A percentile compares a stretch with the other conserved stretches of the same genome.
These are phyloP conservation scores for Tuta absoluta DNA, from an alignment of 2,888 invertebrate genomes.

Conservation along the genomic window DNA sequence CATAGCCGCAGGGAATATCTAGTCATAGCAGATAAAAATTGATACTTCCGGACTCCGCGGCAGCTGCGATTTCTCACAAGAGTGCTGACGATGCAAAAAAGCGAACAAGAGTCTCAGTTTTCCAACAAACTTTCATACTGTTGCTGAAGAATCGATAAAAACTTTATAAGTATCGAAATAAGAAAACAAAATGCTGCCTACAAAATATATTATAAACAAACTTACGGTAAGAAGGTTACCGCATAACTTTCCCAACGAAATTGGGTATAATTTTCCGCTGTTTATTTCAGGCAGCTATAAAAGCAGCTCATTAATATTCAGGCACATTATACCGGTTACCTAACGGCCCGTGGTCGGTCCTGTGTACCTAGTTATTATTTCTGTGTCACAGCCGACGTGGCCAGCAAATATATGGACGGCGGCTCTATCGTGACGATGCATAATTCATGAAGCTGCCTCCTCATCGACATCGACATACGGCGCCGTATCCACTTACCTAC, in stretches of 20 bases:
- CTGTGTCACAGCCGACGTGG: conserved; percentile 48
- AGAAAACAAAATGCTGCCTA: too few relatives aligned
- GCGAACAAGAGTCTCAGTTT: conserved; percentile 13
- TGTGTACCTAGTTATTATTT: conserved; percentile 50
- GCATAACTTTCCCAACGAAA: not conserved
- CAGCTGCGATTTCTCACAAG: conserved; percentile 46
- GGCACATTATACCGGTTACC: conserved; percentile 19
- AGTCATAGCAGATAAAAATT: conserved; percentile 60
- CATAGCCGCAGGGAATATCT: too few relatives aligned
- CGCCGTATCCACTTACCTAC: conserved; percentile 8
- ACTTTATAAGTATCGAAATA: not conserved
- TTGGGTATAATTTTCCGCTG: not conserved
- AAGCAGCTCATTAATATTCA: conserved; percentile 5
- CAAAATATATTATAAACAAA: too few relatives aligned
- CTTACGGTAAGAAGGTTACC: too few relatives aligned
- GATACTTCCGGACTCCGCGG: conserved; percentile 39
- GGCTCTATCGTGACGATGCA: conserved; percentile 53
- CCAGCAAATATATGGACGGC: conserved; percentile 62
- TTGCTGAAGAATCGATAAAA: not conserved
- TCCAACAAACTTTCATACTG: conserved; percentile 25
- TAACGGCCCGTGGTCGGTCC: not conserved
- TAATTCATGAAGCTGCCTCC: conserved; percentile 62
- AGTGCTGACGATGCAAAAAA: conserved; percentile 29
- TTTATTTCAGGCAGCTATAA: not conserved
- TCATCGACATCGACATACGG: conserved; percentile 47